Base-by-base conservation (phyloP, 2,888 invertebrate species). In the Hypomecis punctinalis region DNA sequence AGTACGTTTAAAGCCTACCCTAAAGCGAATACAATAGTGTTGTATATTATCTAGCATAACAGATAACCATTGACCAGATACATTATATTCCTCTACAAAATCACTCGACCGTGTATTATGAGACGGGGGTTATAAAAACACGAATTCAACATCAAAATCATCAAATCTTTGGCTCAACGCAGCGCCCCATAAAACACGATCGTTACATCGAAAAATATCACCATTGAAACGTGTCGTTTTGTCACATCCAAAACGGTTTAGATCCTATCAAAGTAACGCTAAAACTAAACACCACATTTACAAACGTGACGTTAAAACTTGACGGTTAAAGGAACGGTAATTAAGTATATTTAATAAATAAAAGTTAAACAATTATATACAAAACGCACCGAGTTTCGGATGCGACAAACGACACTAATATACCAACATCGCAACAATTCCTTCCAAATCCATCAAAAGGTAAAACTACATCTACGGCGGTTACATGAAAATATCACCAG, bases 401-500 rank as follows among this genome's bases (percentile, higher is more conserved):
- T 78, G 76, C 76, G 81, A 76, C 52, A 84, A 80, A 80, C 76
- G 83, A 74, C 83, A 81, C 79, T n/a, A 39, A 70, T 61, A 62
- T 53, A 52, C 66, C 61, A 63, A 64, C 56, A 43, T 56, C 52
- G 52, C 53, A 63, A 83, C 87, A 88, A 84, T 82, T 85, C 84
- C 85, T 66, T 77, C 80, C 90, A 90, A 91, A 89, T 89, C 88
- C 89, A 64, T 73, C 64, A 72, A 71, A 73, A 60, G 58, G 53
- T 61, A 52, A 48, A 61, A 61, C 56, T 61, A 65, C 47, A 51
- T 37, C 61, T 65, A 85, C 77, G 71, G 80, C 85, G 85, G 81
- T 86, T 89, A 88, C 83, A 86, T 80, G 83, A 86, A 89, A 90
- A 91, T 91, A 90, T 91, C 90, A 90, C 65, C 61, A 57, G 65